Evolutionary conservation across 2,888 invertebrate species (phyloP), one percentile per base, ranked within the genome.

Genomic region (Oeneis ivallda): DNA sequence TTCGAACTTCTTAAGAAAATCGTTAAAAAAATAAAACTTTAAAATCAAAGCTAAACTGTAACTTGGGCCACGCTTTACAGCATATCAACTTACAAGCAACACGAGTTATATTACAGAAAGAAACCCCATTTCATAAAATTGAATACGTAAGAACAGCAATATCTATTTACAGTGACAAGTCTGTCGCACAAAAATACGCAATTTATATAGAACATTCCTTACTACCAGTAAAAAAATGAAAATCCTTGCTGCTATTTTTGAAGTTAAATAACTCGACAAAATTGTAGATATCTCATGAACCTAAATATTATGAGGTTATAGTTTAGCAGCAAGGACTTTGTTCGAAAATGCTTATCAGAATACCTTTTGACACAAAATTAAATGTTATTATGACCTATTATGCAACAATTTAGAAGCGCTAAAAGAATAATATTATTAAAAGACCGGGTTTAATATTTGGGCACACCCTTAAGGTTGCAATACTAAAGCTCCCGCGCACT

Each of bases 141-240:
- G 70, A 76, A 75, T 72, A 73, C 68, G 69, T 73, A 73, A 75
- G 74, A 81, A 81, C 78, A 82, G 84, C 83, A 76, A 77, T 78
- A 73, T 72, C 71, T 89, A 87, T 87, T 83, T 87, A 87, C 89
- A 89, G 81, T 80, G 52, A 54, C 56, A 88, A 71, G 84, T 82
- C 81, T 84, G 79, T 78, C 78, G 82, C 86, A 84, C 82, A 81
- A 82, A 80, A 82, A 82, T 79, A 79, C 78, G 75, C 75, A 75
- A 75, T 75, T 77, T 78, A 79, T 79, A 60, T 63, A 65, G 75
- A 76, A 64, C 68, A 76, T 72, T 77, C 75, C 74, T 74, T 77
- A 74, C 69, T 70, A 82, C 82, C 77, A 82, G 67, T 50, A 65
- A 66, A 64, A 56, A 68, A 58, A 60, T 71, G 71, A 72, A 76